These are phyloP conservation scores for Cabera pusaria DNA, from an alignment of 2,888 invertebrate species.

Conservation along the genomic window DNA sequence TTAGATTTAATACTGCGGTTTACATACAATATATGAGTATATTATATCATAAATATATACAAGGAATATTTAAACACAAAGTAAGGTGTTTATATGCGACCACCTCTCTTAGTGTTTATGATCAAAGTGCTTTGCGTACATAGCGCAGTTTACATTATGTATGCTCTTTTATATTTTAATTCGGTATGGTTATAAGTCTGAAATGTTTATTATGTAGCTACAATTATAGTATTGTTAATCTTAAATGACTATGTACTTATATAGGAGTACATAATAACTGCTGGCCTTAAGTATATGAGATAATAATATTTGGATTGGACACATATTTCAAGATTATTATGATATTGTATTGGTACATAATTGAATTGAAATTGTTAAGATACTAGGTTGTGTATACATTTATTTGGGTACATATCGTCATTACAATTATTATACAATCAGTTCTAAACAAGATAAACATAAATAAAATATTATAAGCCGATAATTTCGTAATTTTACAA, in stretches of 20 bases:
- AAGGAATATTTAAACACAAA: constrained; percentile 35
- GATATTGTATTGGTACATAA: too few relatives aligned
- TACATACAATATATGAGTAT: constrained; percentile 18
- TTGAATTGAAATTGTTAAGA: too few relatives aligned
- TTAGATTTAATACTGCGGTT: constrained; percentile 16
- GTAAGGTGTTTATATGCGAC: constrained; percentile 24
- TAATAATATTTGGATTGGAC: constrained; percentile 40
- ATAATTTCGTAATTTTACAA: too few relatives aligned
- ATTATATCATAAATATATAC: constrained; percentile 36
- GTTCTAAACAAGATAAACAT: too few relatives aligned
- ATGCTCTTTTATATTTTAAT: constrained; percentile 34
- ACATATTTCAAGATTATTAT: too few relatives aligned
- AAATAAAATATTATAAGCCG: too few relatives aligned
- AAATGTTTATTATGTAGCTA: constrained; percentile 37
- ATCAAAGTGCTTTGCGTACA: too few relatives aligned
- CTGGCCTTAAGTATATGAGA: constrained; percentile 57
- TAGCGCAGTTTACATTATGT: too few relatives aligned
- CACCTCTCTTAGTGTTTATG: too few relatives aligned
- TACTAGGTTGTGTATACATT: too few relatives aligned
- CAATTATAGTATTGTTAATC: constrained; percentile 37
- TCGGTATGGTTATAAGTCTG: constrained; percentile 46
- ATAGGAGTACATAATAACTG: constrained; percentile 48
- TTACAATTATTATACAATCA: too few relatives aligned
- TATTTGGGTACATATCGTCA: too few relatives aligned
- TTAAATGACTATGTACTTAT: constrained; percentile 48